Conservation (phyloP, 1,140 invertebrate species). For the Brachionus manjavacas region DNA sequence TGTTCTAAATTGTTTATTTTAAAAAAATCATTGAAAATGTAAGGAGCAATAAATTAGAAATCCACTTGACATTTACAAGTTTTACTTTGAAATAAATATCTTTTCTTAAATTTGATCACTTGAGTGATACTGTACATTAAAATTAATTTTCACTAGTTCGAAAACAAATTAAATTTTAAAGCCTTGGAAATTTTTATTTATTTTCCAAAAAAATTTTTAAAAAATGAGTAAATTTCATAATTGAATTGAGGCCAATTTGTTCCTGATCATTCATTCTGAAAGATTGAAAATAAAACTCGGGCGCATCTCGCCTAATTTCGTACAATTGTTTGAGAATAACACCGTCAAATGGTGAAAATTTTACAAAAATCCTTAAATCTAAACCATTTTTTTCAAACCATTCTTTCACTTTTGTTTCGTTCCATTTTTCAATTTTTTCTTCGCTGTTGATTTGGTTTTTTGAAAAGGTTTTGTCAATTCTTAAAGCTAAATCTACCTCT, state of each 20-base stretch:
- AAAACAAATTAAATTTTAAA: background rate
- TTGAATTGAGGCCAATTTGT: background rate
- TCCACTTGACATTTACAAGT: slow-evolving; percentile 19
- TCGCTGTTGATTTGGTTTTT: background rate
- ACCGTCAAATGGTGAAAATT: slow-evolving; percentile 16
- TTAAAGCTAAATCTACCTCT: background rate
- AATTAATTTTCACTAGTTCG: background rate
- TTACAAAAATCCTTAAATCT: background rate
- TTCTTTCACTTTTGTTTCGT: background rate
- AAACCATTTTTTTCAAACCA: slow-evolving; percentile 12
- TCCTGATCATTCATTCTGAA: background rate
- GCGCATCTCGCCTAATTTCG: slow-evolving; percentile 9
- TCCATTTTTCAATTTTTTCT: background rate
- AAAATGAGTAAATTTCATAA: slow-evolving; percentile 23
- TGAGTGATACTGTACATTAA: background rate
- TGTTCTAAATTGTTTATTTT: slow-evolving; percentile 1
- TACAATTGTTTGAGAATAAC: slow-evolving; percentile 16
- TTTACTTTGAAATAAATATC: slow-evolving; percentile 27
- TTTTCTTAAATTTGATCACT: slow-evolving; percentile 9
- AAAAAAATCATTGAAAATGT: background rate
- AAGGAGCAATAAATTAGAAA: slow-evolving; percentile 10
- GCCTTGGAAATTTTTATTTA: background rate
- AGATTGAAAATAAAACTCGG: slow-evolving; percentile 30
- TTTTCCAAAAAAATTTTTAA: background rate
- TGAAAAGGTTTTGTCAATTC: background rate